Evolutionary conservation across 2,888 invertebrate species (phyloP), one percentile per base, ranked within the genome.

Genomic region (Parnassius apollo): DNA sequence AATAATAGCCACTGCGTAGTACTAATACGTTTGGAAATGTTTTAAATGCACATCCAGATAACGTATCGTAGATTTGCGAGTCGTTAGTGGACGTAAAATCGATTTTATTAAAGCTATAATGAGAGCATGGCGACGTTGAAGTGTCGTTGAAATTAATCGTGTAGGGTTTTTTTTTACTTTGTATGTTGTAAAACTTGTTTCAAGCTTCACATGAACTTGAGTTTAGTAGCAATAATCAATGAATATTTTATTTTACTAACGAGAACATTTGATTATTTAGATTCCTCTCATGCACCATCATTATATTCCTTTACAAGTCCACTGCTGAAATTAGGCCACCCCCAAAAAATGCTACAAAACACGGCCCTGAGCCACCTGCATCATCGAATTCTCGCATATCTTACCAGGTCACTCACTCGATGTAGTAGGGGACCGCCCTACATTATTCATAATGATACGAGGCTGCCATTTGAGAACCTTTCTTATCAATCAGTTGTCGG

Each of bases 31-130:
- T 70, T 69, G 67, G 65, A 22, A 22, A 45, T 13, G 25, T 46
- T 51, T 51, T 51, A 68, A 75, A 74, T 69, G 67, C 64, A 66
- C 60, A 60, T 59, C 42, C 61, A 71, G 80, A 84, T 82, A 81
- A 56, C 55, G 62, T 80, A 83, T 84, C 83, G 71, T 69, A 71
- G 76, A 85, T 82, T 81, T 82, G 80, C 81, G 77, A 69, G 69
- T 68, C 73, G 69, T 46, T 64, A 68, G 64, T 65, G 67, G 56
- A 61, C 69, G 75, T 79, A 77, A 81, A 78, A 74, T 71, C 68
- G 66, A 69, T 80, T 83, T 81, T 81, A 83, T 81, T 77, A 68
- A 69, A 70, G 66, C 42, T 10, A 49, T 65, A 69, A 66, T 68
- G 68, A 65, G 66, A 66, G 62, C 72, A 71, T 69, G 64, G 64